phyloP scores from a whole-genome alignment of 2,113 vertebrate species.

The Anguilla rostrata region DNA sequence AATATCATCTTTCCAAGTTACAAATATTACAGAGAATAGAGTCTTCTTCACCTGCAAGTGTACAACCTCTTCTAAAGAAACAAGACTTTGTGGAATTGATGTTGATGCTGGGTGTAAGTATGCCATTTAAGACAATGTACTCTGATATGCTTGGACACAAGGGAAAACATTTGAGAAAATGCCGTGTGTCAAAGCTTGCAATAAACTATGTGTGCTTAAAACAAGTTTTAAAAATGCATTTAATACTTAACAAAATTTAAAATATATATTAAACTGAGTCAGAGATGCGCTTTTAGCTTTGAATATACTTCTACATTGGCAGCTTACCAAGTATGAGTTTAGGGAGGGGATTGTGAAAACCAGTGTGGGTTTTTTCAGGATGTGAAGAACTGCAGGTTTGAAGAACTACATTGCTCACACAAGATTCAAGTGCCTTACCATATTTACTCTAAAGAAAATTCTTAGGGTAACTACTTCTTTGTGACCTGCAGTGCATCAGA shows the following conservation, averaged over 20 bases:
- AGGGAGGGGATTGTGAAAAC: slow-evolving; percentile 22
- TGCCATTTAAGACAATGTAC: not conserved
- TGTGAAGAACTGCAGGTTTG: not conserved
- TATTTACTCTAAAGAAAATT: not conserved
- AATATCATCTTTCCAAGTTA: slow-evolving; percentile 45
- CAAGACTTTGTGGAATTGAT: slow-evolving; percentile 67
- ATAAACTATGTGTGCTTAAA: no score
- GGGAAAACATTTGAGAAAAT: not conserved
- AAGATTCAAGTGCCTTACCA: not conserved
- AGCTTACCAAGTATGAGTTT: slow-evolving; percentile 13
- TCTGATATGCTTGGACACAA: not conserved
- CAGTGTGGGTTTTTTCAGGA: not conserved
- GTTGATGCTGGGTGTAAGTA: slow-evolving; percentile 67
- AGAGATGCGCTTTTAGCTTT: slow-evolving; percentile 39
- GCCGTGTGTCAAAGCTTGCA: no score
- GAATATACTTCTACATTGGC: not conserved
- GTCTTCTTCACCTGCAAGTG: slow-evolving; percentile 59
- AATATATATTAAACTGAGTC: slow-evolving; percentile 2
- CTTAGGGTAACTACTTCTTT: not conserved
- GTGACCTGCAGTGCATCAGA: not conserved
- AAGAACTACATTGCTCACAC: not conserved
- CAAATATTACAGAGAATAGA: slow-evolving; percentile 47
- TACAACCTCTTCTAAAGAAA: not conserved
- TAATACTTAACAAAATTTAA: no score
- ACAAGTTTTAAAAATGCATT: no score